These are phyloP conservation scores for Neomorphus geoffroyi DNA, from an alignment of 2,797 vertebrate species.

Conservation along the genomic window DNA sequence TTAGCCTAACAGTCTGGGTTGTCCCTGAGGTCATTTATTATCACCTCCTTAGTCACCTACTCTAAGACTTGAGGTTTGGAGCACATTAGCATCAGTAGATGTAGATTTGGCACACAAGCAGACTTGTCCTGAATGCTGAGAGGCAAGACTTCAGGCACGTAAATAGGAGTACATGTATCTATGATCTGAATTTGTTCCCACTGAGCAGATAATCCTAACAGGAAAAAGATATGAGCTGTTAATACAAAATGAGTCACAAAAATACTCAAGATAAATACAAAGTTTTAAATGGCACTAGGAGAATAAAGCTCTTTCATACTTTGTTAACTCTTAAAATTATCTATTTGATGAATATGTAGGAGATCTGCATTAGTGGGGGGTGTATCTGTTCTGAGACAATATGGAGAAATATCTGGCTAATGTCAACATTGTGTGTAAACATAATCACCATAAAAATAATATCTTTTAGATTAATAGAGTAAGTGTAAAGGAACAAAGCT, in stretches of 20 bases:
- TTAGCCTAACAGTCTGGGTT: neutral
- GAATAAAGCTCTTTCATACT: neutral
- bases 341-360: neutral
- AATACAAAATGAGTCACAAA: neutral
- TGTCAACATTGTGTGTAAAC: neutral
- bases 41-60: neutral
- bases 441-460: neutral
- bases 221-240: neutral
- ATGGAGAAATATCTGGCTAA: neutral
- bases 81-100: neutral
- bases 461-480: neutral
- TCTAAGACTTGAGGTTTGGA: neutral
- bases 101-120: neutral
- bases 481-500: neutral
- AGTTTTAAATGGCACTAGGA: neutral
- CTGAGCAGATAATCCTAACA: neutral
- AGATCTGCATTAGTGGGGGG: neutral
- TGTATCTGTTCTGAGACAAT: neutral
- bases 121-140: neutral
- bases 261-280: neutral
- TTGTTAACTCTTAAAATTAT: neutral
- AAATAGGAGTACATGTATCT: neutral
- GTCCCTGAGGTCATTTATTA: neutral
- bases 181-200: neutral
- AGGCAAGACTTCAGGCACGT: neutral